Evolutionary conservation across 1,140 invertebrate genomes (phyloP).

Genomic region (Neodiprion lecontei): DNA sequence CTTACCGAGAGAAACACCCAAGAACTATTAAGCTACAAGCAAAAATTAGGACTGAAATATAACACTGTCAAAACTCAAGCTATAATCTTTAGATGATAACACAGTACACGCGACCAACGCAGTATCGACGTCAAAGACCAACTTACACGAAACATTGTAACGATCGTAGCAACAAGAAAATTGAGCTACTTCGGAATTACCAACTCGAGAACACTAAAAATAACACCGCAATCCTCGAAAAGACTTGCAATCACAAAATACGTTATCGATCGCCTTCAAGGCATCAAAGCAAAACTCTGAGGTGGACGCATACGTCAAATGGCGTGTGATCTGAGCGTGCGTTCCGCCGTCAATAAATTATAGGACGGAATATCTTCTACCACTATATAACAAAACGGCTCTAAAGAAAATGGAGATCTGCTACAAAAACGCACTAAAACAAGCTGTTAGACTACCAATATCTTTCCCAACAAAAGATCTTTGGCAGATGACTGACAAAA

Average conservation of each 20-base stretch:
- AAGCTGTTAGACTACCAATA: conserved; percentile 13
- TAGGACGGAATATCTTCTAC: conserved; percentile 4
- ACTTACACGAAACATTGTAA: conserved; percentile 15
- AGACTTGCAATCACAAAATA: conserved; percentile 21
- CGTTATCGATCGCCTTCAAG: background rate
- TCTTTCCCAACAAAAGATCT: background rate
- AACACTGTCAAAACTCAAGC: conserved; percentile 14
- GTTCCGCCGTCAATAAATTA: conserved; percentile 13
- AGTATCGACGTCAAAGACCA: conserved; percentile 11
- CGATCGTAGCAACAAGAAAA: conserved; percentile 17
- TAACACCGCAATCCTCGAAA: conserved; percentile 14
- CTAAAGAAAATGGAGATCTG: conserved; percentile 5
- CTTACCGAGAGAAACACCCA: conserved; percentile 13
- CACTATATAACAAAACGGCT: conserved; percentile 1
- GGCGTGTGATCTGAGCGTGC: conserved; percentile 16
- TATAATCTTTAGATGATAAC: conserved; percentile 16
- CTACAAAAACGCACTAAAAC: conserved; percentile 11
- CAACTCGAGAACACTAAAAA: conserved; percentile 12
- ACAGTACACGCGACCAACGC: conserved; percentile 9
- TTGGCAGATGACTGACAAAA: background rate
- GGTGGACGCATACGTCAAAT: conserved; percentile 12
- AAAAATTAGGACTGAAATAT: conserved; percentile 1
- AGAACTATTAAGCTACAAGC: background rate
- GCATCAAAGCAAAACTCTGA: conserved; percentile 13
- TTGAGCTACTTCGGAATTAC: conserved; percentile 13